Conservation (phyloP, 2,888 invertebrate genomes). For the Leptopilina myrica region DNA sequence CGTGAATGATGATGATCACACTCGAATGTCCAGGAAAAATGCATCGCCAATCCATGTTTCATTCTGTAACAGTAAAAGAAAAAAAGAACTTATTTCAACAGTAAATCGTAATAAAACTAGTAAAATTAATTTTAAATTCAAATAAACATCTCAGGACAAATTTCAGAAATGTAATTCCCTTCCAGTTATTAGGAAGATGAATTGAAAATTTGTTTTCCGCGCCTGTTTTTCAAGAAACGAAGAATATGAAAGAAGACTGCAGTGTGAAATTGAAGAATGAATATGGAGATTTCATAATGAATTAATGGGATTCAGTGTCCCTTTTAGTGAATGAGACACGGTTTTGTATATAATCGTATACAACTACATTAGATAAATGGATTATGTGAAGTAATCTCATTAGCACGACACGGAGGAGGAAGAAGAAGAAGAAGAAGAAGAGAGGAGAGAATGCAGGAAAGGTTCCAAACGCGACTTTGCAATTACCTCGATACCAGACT, state of each 20-base stretch:
- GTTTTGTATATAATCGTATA: slow-evolving; percentile 5
- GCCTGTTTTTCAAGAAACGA: too few species aligned
- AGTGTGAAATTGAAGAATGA: background rate
- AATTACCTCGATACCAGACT: slow-evolving; percentile 52
- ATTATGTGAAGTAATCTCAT: slow-evolving; percentile 47
- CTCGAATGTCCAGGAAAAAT: too few species aligned
- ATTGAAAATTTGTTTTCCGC: background rate
- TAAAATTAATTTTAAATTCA: too few species aligned
- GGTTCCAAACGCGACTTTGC: slow-evolving; percentile 43
- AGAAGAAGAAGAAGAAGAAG: slow-evolving; percentile 37
- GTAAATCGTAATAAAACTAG: too few species aligned
- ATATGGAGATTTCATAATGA: slow-evolving; percentile 9
- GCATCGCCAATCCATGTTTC: too few species aligned
- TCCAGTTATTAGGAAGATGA: too few species aligned
- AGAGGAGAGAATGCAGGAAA: slow-evolving; percentile 45
- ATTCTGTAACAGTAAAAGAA: too few species aligned
- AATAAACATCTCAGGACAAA: too few species aligned
- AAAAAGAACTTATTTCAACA: too few species aligned
- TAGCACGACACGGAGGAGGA: slow-evolving; percentile 43
- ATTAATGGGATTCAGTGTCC: slow-evolving; percentile 6
- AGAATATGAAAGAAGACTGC: background rate
- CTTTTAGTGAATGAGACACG: slow-evolving; percentile 8
- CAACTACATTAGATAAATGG: slow-evolving; percentile 30
- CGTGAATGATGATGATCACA: too few species aligned
- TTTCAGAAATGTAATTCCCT: too few species aligned